Conservation (phyloP, 1,140 invertebrate genomes). For the Stegodyphus mimosarum region DNA sequence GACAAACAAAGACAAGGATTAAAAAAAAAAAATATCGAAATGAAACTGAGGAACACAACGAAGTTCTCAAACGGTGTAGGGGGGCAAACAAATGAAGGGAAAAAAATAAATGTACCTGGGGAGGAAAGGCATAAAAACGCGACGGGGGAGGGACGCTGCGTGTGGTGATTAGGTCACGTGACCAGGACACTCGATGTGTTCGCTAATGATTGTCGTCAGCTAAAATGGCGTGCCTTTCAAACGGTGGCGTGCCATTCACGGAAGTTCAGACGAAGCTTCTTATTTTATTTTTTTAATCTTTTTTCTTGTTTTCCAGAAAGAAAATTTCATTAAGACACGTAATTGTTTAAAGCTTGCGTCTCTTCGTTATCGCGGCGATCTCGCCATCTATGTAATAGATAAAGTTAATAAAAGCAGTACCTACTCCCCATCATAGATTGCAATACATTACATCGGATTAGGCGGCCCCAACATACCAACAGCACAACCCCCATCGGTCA, state of each 20-base stretch:
- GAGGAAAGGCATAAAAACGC: no score
- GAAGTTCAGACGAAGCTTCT: not conserved
- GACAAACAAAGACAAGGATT: no score
- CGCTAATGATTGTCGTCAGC: constrained; percentile 50
- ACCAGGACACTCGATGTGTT: constrained; percentile 15
- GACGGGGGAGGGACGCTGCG: no score
- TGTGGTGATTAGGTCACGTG: constrained; percentile 16
- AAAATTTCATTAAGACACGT: constrained; percentile 43
- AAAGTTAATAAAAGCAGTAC: no score
- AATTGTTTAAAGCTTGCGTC: constrained; percentile 31
- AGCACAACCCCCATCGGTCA: constrained; percentile 4
- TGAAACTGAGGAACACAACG: no score
- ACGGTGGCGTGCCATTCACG: not conserved
- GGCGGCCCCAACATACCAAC: constrained; percentile 27
- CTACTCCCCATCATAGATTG: no score
- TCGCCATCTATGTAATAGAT: not conserved
- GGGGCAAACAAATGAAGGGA: no score
- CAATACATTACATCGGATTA: not conserved
- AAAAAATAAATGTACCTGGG: no score
- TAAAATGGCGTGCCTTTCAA: constrained; percentile 12
- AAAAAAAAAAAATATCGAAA: no score
- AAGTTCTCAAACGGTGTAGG: no score
- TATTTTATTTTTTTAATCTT: not conserved
- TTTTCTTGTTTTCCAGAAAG: not conserved
- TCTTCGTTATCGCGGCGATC: not conserved